These are phyloP conservation scores for Eristalinus sepulchralis DNA, from an alignment of 2,888 invertebrate genomes.

Conservation along the genomic window DNA sequence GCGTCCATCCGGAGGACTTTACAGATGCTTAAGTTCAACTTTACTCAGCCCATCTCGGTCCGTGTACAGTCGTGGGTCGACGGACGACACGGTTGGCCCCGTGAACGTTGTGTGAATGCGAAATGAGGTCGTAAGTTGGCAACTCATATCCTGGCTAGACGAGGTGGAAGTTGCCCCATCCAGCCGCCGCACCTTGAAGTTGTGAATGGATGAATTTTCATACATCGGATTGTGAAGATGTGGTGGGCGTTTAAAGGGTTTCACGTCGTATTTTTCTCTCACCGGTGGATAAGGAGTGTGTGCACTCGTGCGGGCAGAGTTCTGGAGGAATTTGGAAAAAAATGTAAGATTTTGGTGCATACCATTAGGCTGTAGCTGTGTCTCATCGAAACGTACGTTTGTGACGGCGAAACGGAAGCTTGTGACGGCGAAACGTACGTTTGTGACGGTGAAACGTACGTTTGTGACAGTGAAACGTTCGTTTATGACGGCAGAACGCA, in stretches of 20 bases:
- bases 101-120: constrained; percentile 57
- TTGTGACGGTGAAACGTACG: too few species aligned
- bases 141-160: constrained; percentile 64
- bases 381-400: too few species aligned
- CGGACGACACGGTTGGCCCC: neutral
- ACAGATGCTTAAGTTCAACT: constrained; percentile 69
- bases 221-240: constrained; percentile 6
- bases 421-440: too few species aligned
- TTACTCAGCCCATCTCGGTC: constrained; percentile 56
- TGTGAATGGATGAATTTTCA: constrained; percentile 1
- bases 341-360: neutral
- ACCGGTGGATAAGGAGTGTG: neutral
- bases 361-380: neutral
- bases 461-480: too few species aligned
- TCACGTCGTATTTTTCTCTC: neutral
- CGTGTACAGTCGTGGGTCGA: neutral
- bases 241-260: neutral
- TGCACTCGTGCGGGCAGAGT: neutral
- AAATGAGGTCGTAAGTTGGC: constrained; percentile 51
- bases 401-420: too few species aligned
- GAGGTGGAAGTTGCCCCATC: constrained; percentile 6
- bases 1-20: constrained; percentile 68
- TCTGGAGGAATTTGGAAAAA: neutral
- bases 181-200: neutral
- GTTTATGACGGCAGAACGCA: too few species aligned